Base-by-base conservation (phyloP, 2,113 vertebrate genomes). In the Meles meles region DNA sequence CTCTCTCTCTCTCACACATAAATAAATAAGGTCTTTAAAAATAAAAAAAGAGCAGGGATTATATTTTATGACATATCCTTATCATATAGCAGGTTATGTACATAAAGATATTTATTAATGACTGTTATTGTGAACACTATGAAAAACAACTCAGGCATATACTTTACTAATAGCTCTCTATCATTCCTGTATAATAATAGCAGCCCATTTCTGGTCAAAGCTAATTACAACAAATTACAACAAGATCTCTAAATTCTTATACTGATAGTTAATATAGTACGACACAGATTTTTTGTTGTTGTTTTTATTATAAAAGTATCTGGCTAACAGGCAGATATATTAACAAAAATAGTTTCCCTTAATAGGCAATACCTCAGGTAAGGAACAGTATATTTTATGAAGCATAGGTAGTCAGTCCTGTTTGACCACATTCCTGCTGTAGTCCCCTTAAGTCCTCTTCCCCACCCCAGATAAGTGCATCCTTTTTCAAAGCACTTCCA, bases 391-490 rank as follows among this genome's bases (percentile, higher is more conserved):
- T n/a, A 49, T 65, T 85, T 88, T 42, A 84, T 8, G 72, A 23
- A 27, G 61, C 39, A 9, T 52, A 55, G 63, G 94, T 39, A 10
- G 72, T 42, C 42, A 2, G 34, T 88, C 97, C 94, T 81, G 94
- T 77, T 95, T 57, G 52, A n/a, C 80, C 49, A 61, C 95, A 96
- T 97, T 98, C 96, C 71, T 92, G 69, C 42, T 17, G 1, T 42
- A 63, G 39, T 79, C 65, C 29, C 76, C 14, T 86, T 65, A 69
- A 90, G 25, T 77, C 88, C 83, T 88, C 69, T 89, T 83, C 61
- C 89, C n/a, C 6, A 34, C 59, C 93, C 63, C 23, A 77, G 65
- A 74, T 20, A 79, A 49, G 65, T 52, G 61, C 57, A 42, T 63
- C 87, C 55, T 69, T 94, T 92, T 67, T 72, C 87, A 93, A 84